Evolutionary conservation across 2,113 vertebrate genomes (phyloP).

Genomic region (Gadus chalcogrammus): DNA sequence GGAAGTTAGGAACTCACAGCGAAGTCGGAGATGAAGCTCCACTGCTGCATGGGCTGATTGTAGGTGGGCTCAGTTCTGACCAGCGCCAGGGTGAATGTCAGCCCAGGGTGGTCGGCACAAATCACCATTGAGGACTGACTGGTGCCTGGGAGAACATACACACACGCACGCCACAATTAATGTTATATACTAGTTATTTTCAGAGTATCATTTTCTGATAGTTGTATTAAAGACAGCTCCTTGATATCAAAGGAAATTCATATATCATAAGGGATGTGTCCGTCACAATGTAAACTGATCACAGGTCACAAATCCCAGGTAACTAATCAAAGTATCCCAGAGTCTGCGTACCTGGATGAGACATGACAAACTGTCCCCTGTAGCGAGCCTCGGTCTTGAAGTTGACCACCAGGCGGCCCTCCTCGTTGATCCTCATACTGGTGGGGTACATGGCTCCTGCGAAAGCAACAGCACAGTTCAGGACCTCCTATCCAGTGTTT

Average conservation of each 20-base stretch:
- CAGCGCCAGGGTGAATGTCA: slow-evolving; percentile 72
- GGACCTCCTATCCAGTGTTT: too few relatives aligned
- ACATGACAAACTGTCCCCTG: slow-evolving; percentile 76
- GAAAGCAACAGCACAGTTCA: slow-evolving; percentile 12
- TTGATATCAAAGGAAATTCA: too few relatives aligned
- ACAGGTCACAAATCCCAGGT: not conserved
- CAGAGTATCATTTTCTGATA: too few relatives aligned
- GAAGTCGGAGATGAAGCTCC: slow-evolving; percentile 77
- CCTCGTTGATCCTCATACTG: slow-evolving; percentile 74
- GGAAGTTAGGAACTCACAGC: slow-evolving; percentile 72
- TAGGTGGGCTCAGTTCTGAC: slow-evolving; percentile 72
- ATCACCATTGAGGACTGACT: slow-evolving; percentile 73
- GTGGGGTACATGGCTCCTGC: slow-evolving; percentile 76
- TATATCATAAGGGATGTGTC: slow-evolving; percentile 9
- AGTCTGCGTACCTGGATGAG: slow-evolving; percentile 69
- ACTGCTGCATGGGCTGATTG: slow-evolving; percentile 79
- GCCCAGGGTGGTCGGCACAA: slow-evolving; percentile 72
- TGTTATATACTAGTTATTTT: too few relatives aligned
- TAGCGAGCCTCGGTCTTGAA: slow-evolving; percentile 74
- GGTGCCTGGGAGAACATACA: slow-evolving; percentile 55
- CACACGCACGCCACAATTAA: not conserved
- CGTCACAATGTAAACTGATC: slow-evolving; percentile 30
- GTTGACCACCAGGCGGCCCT: slow-evolving; percentile 73
- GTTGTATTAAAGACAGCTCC: too few relatives aligned
- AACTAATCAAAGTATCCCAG: too few relatives aligned